Conservation (phyloP, 2,113 vertebrate species). For the Cephalopholis sonnerati region DNA sequence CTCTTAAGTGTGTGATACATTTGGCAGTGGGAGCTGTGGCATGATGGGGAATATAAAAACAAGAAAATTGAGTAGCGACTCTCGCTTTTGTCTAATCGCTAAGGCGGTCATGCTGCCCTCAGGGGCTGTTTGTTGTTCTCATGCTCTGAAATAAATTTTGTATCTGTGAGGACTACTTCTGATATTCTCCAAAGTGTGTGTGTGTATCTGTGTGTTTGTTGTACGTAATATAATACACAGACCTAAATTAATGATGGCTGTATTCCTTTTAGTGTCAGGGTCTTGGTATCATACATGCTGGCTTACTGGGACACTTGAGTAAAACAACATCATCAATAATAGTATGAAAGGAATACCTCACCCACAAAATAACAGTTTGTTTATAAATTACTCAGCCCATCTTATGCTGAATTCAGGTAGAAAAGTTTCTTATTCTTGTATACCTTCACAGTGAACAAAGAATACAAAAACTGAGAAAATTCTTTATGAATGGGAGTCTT, state of each 20-base stretch:
- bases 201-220: not conserved
- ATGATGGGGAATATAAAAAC: slow-evolving; percentile 23
- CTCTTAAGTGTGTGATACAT: not conserved
- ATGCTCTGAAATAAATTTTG: not conserved
- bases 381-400: no score
- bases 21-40: not conserved
- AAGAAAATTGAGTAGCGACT: not conserved
- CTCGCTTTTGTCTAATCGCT: not conserved
- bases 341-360: no score
- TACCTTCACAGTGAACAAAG: no score
- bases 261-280: not conserved
- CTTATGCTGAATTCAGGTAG: no score
- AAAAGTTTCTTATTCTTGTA: no score
- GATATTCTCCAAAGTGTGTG: not conserved
- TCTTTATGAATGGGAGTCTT: no score
- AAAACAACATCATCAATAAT: not conserved
- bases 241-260: not conserved
- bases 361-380: no score
- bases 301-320: not conserved
- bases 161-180: not conserved
- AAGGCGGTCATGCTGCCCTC: not conserved
- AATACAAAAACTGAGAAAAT: no score
- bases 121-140: slow-evolving; percentile 9
- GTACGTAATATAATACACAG: not conserved
- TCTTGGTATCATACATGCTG: not conserved